Evolutionary conservation across 2,113 vertebrate genomes (phyloP), one percentile per base, ranked within the genome.

Genomic region (Dascyllus trimaculatus): DNA sequence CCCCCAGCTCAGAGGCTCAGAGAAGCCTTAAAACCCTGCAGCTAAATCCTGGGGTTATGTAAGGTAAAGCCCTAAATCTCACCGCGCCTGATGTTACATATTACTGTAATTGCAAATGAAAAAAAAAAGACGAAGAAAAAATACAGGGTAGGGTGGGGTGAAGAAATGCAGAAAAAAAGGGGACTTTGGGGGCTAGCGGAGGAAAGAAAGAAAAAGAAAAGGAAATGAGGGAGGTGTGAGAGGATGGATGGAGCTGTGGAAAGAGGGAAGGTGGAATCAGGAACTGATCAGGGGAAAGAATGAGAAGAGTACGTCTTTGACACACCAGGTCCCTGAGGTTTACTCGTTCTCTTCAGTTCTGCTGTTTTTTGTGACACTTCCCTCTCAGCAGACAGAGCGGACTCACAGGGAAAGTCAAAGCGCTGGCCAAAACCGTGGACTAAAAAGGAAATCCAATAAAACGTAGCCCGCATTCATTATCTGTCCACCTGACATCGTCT

Each of bases 31-130:
- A 94, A 94, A 84, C 91, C 91, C 91, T 88, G 86, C 85, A 86
- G 89, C 91, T 94, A 92, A 95, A 94, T 89, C 91, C 91, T 21
- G 80, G 88, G 94, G 95, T 95, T 95, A 94, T 93, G 94, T 93
- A 94, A 95, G 95, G 94, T 94, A 95, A 95, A 94, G 93, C 93
- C 81, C 87, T 93, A 94, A 94, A 94, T 94, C 92, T 94, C 92
- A 86, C 89, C 77, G 66, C 70, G 91, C 94, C 94, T 95, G 92
- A 94, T 95, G 95, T 94, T 94, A 93, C 91, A 95, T 94, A 95
- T 95, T 95, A 95, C 93, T 95, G 94, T 93, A 95, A 94, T 94
- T 94, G 91, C 89, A 89, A 93, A 91, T 89, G 89, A 80, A 81
- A 89, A 84, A 90, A 77, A 71, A 90, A 71, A 58, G 18, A 72